Evolutionary conservation across 2,797 vertebrate genomes (phyloP).

Genomic region (Thaleichthys pacificus): DNA sequence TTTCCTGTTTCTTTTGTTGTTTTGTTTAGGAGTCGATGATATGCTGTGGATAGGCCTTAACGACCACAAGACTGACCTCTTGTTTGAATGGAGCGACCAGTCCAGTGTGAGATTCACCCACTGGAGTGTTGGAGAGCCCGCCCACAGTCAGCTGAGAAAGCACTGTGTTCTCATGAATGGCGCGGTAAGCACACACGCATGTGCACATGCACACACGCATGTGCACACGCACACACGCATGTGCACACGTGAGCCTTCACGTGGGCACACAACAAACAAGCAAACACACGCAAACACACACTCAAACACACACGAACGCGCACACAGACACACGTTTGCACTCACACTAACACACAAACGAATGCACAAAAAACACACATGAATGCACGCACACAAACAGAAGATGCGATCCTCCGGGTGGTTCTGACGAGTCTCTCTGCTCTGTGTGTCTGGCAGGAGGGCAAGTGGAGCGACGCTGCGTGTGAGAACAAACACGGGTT

Average conservation of each 20-base stretch:
- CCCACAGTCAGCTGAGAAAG: conserved; percentile 71
- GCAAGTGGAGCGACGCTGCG: conserved; percentile 84
- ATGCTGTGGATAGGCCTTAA: conserved; percentile 93
- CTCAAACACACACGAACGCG: background rate
- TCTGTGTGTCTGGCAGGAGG: conserved; percentile 70
- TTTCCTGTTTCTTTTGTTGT: background rate
- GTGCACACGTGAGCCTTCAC: background rate
- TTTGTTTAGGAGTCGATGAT: conserved; percentile 74
- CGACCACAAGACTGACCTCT: conserved; percentile 82
- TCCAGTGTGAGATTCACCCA: conserved; percentile 81
- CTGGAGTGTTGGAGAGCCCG: conserved; percentile 85
- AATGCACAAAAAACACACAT: background rate
- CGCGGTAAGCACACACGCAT: conserved; percentile 70
- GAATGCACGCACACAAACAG: too few relatives aligned
- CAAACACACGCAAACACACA: background rate
- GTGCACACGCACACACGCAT: background rate
- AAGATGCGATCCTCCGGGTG: background rate
- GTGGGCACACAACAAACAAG: background rate
- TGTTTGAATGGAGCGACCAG: conserved; percentile 92
- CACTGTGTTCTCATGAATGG: conserved; percentile 89
- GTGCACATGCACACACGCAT: too few relatives aligned
- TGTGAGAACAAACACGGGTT: conserved; percentile 83
- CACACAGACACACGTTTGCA: background rate
- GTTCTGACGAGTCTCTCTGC: background rate
- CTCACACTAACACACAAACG: background rate